Evolutionary conservation across 2,113 vertebrate genomes (phyloP), one percentile per base, ranked within the genome.

Genomic region (Tychaedon coryphoeus): DNA sequence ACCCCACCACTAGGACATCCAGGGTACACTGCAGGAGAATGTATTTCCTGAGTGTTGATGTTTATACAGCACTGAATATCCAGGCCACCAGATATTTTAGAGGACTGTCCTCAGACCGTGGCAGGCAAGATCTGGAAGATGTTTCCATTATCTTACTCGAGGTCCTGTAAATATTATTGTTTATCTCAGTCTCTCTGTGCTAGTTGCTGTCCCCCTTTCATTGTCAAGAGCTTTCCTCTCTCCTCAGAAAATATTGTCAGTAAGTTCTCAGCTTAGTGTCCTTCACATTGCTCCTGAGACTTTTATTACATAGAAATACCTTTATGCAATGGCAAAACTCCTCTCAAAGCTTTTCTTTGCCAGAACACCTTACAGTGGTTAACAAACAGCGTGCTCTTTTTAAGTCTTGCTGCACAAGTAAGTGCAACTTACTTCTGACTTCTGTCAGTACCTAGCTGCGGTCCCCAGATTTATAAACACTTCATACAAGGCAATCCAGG

Each of bases 1-100:
- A 36, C 8, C 9, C 34, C 20, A 18, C 17, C 17, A 42, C 11
- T 8, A 58, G 47, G 16, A 43, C 23, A 53, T 57, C 9, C 26
- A 25, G 4, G 4, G 47, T 11, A 40, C 6, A 29, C 9, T 12
- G 9, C 0, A 1, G 38, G 23, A 22, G 19, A 42, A 6, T 66
- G 31, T 2, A 33, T 93, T 62, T 71, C 22, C 51, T 51, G 12
- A 47, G 5, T 17, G 29, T 24, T 43, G 54, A 58, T 5, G 8
- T 31, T 78, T 40, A 57, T 48, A 57, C 8, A 12, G 45, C 31
- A 65, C 23, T 24, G 17, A 61, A 56, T 64, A 90, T 48, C 16
- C 70, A 92, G 48, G 19, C 7, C 20, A 74, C 8, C 8, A 66
- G 34, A 22, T 62, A 28, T 78, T 78, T 81, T 13, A 62, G 23